Base-by-base conservation (phyloP, 1,140 invertebrate species). In the Pseudomyrmex sp. region DNA sequence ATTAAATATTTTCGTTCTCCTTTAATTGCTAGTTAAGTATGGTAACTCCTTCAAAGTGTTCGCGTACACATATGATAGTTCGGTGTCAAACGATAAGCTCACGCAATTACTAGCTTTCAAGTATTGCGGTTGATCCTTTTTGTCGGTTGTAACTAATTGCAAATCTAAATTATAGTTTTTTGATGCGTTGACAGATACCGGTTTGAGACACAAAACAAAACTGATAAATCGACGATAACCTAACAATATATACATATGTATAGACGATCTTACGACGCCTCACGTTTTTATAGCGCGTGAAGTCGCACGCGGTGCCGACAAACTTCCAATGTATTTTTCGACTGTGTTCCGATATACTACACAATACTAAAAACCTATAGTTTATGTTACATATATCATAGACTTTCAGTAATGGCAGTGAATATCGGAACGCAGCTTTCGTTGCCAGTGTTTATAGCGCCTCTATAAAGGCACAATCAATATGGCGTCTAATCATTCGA, bases 171-270 rank as follows among this genome's bases (percentile, higher is more conserved):
- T 9, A 20, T 7, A 65, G n/a, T 44, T 59, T 54, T 20, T 54
- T 44, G 3, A 35, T 15, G 12, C 61, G 65, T 65, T 7, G 23
- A 52, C 2, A 50, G 2, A 35, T 20, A 12, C 10, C 15, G 5
- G 18, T 35, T 35, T 5, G 35, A 7, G 0, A 15, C 15, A 26
- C 15, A 12, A 12, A 48, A 65, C 5, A 2, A 50, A 52, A 13
- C 50, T 52, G 18, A 10, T 63, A 9, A 65, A 75, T 26, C 58
- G 35, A 52, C 59, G 23, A 65, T 65, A 75, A 75, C 73, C 61
- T 76, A 75, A 62, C 5, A 2, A 13, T 9, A 35, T 7, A 35
- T 35, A 35, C 15, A 59, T 5, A 65, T n/a, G 52, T 52, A 7
- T 61, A 65, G 10, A 46, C 59, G n/a, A 65, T 9, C 54, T 61